Evolutionary conservation across 64 coral and sea anemone species (phyloP).

Genomic region (Montipora cactus): DNA sequence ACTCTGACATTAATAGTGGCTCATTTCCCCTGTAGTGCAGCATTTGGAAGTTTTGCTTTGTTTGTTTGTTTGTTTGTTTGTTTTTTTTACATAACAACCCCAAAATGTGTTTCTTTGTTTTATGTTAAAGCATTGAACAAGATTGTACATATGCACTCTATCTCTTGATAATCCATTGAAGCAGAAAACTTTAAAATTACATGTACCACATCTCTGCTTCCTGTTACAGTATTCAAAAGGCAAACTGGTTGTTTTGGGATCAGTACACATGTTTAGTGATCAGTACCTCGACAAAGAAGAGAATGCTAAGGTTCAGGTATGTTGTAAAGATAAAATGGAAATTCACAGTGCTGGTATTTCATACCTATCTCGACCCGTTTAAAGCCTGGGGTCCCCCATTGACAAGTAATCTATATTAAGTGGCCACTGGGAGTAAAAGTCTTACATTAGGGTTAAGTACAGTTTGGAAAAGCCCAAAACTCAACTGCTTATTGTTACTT

Average conservation of each 20-base stretch:
- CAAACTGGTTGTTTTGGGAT: constrained; percentile 90
- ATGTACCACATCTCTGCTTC: no score
- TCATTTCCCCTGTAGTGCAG: no score
- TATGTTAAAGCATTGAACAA: no score
- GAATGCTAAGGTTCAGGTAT: constrained; percentile 96
- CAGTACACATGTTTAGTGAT: constrained; percentile 98
- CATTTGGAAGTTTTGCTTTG: no score
- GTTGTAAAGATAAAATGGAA: not conserved
- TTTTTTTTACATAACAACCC: not conserved
- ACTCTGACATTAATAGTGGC: not conserved
- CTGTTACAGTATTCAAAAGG: constrained; percentile 88
- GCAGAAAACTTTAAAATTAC: no score
- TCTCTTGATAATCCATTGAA: no score
- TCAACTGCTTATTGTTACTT: no score
- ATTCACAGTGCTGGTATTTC: not conserved
- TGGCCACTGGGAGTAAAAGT: no score
- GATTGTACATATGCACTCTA: no score
- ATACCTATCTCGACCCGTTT: not conserved
- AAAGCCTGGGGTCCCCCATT: not conserved
- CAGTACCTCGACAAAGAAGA: constrained; percentile 99
- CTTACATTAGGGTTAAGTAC: no score
- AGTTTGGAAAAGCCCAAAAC: no score
- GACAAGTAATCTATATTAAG: not conserved
- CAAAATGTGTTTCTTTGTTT: no score
- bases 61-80: not conserved